These are phyloP conservation scores for Alectoris magna DNA, from an alignment of 2,797 vertebrate genomes.

Conservation along the genomic window DNA sequence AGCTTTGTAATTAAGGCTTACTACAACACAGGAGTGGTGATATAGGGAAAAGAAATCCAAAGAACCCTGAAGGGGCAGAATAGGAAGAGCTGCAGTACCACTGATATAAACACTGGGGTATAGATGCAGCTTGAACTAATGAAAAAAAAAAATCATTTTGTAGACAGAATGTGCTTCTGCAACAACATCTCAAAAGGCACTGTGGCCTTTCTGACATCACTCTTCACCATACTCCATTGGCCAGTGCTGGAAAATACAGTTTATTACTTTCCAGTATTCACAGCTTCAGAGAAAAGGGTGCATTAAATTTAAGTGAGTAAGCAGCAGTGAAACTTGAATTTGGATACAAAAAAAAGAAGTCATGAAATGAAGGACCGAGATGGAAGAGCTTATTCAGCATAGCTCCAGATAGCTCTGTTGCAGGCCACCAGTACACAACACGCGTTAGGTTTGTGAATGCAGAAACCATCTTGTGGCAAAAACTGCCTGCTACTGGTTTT, in stretches of 20 bases:
- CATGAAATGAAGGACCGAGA: fast-evolving
- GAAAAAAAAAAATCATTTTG: not conserved
- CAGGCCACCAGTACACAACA: fast-evolving
- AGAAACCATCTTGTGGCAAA: not conserved
- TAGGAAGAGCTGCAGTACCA: not conserved
- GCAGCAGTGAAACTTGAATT: not conserved
- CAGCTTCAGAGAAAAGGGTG: not conserved
- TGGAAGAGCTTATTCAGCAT: not conserved
- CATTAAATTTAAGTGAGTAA: not conserved
- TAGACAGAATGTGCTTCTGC: not conserved
- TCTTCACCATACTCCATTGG: not conserved
- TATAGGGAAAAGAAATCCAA: not conserved
- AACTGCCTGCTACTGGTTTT: not conserved
- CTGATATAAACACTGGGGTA: not conserved
- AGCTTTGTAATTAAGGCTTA: not conserved
- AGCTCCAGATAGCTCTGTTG: not conserved
- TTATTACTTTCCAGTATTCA: not conserved
- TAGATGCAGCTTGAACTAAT: not conserved
- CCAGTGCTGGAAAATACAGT: not conserved
- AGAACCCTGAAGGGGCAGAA: not conserved
- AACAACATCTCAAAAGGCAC: not conserved
- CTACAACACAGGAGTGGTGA: not conserved
- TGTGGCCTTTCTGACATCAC: not conserved
- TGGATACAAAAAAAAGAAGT: not conserved
- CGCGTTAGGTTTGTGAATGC: not conserved